Percentiles rank a stretch among this genome's conserved stretches.
Conservation (phyloP, 2,888 invertebrate genomes). For the Prosopocoilus inquinatus region DNA sequence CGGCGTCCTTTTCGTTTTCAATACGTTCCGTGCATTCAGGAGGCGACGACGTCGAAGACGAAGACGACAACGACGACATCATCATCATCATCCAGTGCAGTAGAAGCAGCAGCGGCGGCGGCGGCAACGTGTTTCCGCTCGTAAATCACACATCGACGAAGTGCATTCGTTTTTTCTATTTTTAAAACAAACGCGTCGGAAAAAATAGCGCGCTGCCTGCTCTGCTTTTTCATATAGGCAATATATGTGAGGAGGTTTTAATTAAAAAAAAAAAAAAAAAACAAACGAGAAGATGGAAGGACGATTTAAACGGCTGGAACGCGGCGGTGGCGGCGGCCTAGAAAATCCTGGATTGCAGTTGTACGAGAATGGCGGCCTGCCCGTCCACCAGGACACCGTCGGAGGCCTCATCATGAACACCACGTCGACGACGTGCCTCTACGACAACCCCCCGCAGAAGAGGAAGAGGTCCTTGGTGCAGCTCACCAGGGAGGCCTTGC, state of each 20-base stretch:
- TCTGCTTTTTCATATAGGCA: too few species aligned
- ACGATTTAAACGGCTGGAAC: conserved; percentile 28
- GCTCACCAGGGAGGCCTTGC: conserved; percentile 74
- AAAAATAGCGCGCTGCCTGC: too few species aligned
- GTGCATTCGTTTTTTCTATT: too few species aligned
- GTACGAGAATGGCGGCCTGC: conserved; percentile 35
- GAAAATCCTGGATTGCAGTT: conserved; percentile 43
- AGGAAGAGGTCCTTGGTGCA: conserved; percentile 63
- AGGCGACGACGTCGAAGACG: too few species aligned
- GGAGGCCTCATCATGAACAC: conserved; percentile 32
- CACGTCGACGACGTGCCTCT: conserved; percentile 35
- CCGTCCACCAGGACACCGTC: conserved; percentile 22
- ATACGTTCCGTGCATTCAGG: not conserved
- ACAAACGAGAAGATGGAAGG: conserved; percentile 32
- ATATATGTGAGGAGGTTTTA: not conserved
- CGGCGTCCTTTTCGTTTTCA: not conserved
- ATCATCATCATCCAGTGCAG: too few species aligned
- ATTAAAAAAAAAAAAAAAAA: not conserved
- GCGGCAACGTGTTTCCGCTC: too few species aligned
- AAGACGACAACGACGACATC: too few species aligned
- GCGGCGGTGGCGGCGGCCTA: too few species aligned
- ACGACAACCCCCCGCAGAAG: conserved; percentile 32
- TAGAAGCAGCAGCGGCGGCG: too few species aligned
- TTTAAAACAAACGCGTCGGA: too few species aligned
- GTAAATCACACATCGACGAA: too few species aligned